Evolutionary conservation across 2,797 vertebrate genomes (phyloP), one percentile per base, ranked within the genome.

Genomic region (Lacerta viridis): DNA sequence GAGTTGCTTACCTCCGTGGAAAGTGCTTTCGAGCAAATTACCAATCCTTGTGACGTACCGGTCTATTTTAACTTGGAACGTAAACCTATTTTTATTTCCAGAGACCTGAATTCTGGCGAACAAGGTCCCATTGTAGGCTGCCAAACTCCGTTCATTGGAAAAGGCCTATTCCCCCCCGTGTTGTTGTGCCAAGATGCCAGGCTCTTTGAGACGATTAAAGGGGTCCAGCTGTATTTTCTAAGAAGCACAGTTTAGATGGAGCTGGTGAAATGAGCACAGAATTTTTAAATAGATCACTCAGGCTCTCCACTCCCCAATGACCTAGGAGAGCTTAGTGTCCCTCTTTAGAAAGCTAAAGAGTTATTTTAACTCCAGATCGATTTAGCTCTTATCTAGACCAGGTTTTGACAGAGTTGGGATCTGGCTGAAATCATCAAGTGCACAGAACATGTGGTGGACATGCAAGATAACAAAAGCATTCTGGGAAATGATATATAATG

Each of bases 11-110:
- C 76, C 0, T 0, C 43, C 0, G 1, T 0, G 18, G 59, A 90
- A 74, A 82, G 78, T 84, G 46, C 3, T 39, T 50, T 90, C 91
- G 55, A 46, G 71, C 79, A 92, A 87, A 87, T 76, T 69, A 83
- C 75, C 84, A 83, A 55, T 41, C 33, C 81, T 25, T 25, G 41
- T 59, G n/a, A 89, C 17, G 9, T 18, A 25, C 61, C 55, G 78
- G 27, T 89, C 68, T 85, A 39, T 92, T 78, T 80, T 88, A 91
- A 72, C 66, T 82, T 77, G 80, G 72, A 87, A 83, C 61, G 81
- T 29, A 41, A 61, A 7, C 25, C 71, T 85, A 79, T 87, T 88
- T 85, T 75, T 81, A 85, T 76, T 89, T 89, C 84, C 89, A 85
- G 50, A 29, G 71, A 76, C 71, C 55, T 86, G 80, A 71, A 81